Percentiles rank a stretch among this genome's conserved stretches.
phyloP scores from a whole-genome alignment of 2,888 invertebrate species.

The Bursaphelenchus okinawaensis region DNA sequence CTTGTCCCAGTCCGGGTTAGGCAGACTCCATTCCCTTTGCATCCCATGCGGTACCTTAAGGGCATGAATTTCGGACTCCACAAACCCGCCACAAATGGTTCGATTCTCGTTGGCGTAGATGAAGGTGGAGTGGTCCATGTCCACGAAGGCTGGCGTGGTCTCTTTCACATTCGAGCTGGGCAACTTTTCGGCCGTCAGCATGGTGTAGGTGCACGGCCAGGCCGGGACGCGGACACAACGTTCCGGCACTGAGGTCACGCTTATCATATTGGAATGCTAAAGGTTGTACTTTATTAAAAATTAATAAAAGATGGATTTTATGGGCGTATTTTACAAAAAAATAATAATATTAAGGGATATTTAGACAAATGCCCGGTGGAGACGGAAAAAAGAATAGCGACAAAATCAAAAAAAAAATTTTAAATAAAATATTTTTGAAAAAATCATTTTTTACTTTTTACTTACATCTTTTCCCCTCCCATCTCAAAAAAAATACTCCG shows the following conservation, averaged over 20 bases:
- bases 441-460: no score
- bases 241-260: constrained; percentile 40
- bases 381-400: no score
- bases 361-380: no score
- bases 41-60: constrained; percentile 59
- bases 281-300: constrained; percentile 5
- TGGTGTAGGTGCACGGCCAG: constrained; percentile 52
- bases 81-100: constrained; percentile 52
- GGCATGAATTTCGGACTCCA: constrained; percentile 26
- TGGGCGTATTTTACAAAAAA: no score
- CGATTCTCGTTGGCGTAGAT: constrained; percentile 63
- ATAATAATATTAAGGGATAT: no score
- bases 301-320: no score
- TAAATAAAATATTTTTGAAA: no score
- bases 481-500: no score
- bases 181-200: constrained; percentile 41
- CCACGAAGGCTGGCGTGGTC: constrained; percentile 65
- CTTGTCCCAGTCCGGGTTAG: constrained; percentile 79
- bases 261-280: constrained; percentile 48
- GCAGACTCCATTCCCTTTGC: constrained; percentile 58
- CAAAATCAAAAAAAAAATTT: no score
- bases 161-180: constrained; percentile 61
- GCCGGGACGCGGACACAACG: constrained; percentile 44
- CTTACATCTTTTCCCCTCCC: no score
- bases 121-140: constrained; percentile 77